Evolutionary conservation across 2,113 vertebrate genomes (phyloP).

Genomic region (Halichoeres trimaculatus): DNA sequence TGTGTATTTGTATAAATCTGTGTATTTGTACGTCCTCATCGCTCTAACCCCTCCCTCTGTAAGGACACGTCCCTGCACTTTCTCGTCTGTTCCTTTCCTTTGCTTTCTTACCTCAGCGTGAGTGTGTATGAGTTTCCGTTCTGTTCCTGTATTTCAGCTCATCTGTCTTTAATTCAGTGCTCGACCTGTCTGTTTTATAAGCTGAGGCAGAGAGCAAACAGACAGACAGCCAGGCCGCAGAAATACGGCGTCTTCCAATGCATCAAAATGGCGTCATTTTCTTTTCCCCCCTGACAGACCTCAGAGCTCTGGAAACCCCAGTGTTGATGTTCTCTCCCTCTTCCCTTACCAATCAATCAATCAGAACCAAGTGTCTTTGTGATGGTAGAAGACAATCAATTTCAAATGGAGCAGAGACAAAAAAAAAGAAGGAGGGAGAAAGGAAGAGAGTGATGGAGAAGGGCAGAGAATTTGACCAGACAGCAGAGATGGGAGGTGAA

Average conservation of each 20-base stretch:
- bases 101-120: constrained; percentile 38
- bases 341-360: constrained; percentile 83
- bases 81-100: constrained; percentile 25
- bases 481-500: constrained; percentile 57
- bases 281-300: constrained; percentile 53
- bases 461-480: constrained; percentile 67
- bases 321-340: constrained; percentile 79
- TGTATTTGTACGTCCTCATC: constrained; percentile 62
- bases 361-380: constrained; percentile 89
- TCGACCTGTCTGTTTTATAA: constrained; percentile 52
- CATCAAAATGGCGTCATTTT: constrained; percentile 71
- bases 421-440: constrained; percentile 57
- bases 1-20: constrained; percentile 67
- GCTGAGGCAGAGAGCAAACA: constrained; percentile 42
- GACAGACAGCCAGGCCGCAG: constrained; percentile 48
- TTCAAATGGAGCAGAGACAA: constrained; percentile 82
- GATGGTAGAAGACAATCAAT: constrained; percentile 90
- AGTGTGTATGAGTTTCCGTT: constrained; percentile 32
- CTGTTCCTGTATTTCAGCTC: constrained; percentile 40
- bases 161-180: constrained; percentile 37
- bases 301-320: constrained; percentile 58
- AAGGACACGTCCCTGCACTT: constrained; percentile 13
- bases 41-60: constrained; percentile 44
- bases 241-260: constrained; percentile 44
- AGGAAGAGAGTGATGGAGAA: constrained; percentile 63